phyloP scores from a whole-genome alignment of 2,797 vertebrate species.

The Crenichthys baileyi region DNA sequence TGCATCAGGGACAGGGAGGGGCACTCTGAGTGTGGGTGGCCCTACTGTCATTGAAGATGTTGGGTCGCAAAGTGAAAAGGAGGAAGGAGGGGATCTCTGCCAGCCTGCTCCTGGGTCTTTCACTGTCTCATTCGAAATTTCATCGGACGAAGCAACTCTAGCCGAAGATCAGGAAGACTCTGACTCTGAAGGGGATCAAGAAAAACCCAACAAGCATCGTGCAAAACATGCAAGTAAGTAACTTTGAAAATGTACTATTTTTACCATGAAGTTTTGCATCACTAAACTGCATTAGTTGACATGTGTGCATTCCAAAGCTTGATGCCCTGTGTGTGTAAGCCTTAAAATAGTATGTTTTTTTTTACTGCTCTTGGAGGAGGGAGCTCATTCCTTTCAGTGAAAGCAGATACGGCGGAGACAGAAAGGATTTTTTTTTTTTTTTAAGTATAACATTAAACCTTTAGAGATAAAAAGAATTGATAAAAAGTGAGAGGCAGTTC shows the following conservation, averaged over 20 bases:
- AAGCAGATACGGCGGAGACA: constrained; percentile 41
- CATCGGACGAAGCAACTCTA: constrained; percentile 82
- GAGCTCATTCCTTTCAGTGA: constrained; percentile 51
- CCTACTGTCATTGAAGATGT: constrained; percentile 77
- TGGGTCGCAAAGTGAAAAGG: constrained; percentile 83
- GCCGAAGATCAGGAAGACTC: constrained; percentile 81
- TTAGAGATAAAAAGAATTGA: background rate
- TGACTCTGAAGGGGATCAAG: constrained; percentile 85
- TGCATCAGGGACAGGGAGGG: constrained; percentile 66
- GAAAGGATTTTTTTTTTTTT: constrained; percentile 2
- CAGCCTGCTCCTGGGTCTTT: constrained; percentile 86
- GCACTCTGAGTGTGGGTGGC: constrained; percentile 76
- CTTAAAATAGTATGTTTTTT: constrained; percentile 68
- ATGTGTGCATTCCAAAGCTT: constrained; percentile 59
- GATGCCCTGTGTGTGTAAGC: constrained; percentile 34
- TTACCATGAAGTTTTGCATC: constrained; percentile 6
- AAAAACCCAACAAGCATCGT: constrained; percentile 92
- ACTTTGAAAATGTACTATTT: constrained; percentile 25
- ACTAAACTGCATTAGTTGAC: constrained; percentile 50
- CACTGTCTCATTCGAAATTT: constrained; percentile 88
- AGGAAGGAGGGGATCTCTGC: constrained; percentile 86
- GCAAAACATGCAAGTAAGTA: constrained; percentile 95
- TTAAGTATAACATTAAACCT: background rate
- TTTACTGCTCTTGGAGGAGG: constrained; percentile 34
- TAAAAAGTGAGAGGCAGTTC: background rate